A percentile compares a stretch with the other conserved stretches of the same genome.
phyloP scores from a whole-genome alignment of 2,113 vertebrate species.

The Martes martes region DNA sequence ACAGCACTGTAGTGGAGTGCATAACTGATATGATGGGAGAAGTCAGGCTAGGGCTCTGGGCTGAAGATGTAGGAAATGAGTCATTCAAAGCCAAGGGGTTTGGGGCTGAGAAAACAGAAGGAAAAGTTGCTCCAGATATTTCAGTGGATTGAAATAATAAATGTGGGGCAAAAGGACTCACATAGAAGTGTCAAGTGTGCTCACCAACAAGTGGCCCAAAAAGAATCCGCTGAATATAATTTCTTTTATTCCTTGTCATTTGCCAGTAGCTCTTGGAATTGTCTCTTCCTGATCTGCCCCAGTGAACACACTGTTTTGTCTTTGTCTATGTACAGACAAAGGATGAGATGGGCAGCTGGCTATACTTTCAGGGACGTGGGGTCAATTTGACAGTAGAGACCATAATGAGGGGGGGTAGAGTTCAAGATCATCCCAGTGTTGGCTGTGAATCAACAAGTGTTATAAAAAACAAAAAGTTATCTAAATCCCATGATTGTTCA shows the following conservation, averaged over 20 bases:
- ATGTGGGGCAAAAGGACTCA: neutral
- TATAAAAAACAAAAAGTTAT: neutral
- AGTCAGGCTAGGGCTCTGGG: neutral
- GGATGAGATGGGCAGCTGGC: neutral
- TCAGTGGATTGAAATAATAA: neutral
- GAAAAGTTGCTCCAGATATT: neutral
- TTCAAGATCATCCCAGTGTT: neutral
- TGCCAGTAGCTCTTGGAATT: neutral
- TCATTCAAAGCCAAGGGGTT: neutral
- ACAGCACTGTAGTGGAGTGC: neutral
- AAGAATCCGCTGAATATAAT: neutral
- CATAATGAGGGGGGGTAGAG: neutral
- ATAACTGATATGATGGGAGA: neutral
- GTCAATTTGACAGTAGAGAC: neutral
- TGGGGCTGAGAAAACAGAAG: neutral
- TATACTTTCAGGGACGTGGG: neutral
- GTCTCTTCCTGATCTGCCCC: neutral
- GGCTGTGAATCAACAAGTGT: neutral
- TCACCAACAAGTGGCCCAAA: neutral
- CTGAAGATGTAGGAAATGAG: neutral
- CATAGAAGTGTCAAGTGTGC: neutral
- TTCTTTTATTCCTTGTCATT: constrained; percentile 7
- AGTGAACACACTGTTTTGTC: neutral
- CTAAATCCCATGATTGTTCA: neutral
- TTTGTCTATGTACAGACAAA: neutral